A percentile compares a stretch with the other conserved stretches of the same genome.
Evolutionary conservation across 2,888 invertebrate species (phyloP).

Genomic region (Mesoligia furuncula): DNA sequence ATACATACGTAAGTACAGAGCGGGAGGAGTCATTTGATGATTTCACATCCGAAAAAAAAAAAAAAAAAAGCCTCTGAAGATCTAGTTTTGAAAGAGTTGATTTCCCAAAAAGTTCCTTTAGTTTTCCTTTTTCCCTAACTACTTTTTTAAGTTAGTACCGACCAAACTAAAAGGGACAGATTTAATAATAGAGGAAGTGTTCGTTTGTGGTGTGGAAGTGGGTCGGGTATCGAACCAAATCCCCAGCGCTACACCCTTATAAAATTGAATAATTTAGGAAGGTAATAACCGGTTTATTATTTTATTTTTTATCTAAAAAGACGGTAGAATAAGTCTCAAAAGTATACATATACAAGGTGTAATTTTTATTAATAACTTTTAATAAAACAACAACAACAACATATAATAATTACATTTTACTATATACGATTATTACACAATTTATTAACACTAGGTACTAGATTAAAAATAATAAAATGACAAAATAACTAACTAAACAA

Average conservation of each 20-base stretch:
- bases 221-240: slow-evolving; percentile 55
- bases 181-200: slow-evolving; percentile 52
- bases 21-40: too few relatives aligned
- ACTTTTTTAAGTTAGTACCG: not conserved
- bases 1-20: too few relatives aligned
- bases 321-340: not conserved
- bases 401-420: too few relatives aligned
- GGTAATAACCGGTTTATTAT: not conserved
- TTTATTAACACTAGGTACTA: not conserved
- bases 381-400: too few relatives aligned
- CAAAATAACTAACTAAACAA: not conserved
- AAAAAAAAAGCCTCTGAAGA: too few relatives aligned
- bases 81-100: not conserved
- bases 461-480: too few relatives aligned
- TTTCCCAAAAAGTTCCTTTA: not conserved
- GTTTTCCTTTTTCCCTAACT: not conserved
- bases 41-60: too few relatives aligned
- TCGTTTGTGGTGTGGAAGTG: slow-evolving; percentile 41
- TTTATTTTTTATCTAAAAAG: not conserved
- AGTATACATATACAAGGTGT: not conserved
- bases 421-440: not conserved
- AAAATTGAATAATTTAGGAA: slow-evolving; percentile 10
- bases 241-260: slow-evolving; percentile 19
- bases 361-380: not conserved
- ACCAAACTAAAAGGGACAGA: slow-evolving; percentile 8